Evolutionary conservation across 2,797 vertebrate species (phyloP).

Genomic region (Chiloscyllium punctatum): DNA sequence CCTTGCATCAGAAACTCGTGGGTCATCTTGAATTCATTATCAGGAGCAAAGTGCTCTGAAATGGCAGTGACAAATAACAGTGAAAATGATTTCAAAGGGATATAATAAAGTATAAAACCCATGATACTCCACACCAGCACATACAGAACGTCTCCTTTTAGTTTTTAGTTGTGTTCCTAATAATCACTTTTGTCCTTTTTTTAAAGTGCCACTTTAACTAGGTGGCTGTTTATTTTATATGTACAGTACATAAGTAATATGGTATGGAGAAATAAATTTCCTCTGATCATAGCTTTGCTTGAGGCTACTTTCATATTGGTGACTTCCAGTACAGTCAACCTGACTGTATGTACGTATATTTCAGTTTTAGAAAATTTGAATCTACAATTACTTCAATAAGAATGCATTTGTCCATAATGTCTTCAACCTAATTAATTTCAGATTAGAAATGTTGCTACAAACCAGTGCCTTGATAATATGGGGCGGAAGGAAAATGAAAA

Average conservation of each 20-base stretch:
- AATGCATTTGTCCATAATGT: not conserved
- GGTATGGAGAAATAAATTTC: not conserved
- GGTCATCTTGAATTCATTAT: not conserved
- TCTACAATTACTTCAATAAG: not conserved
- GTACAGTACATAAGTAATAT: not conserved
- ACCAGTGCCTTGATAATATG: conserved; percentile 99
- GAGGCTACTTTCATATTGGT: not conserved
- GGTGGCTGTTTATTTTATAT: not conserved
- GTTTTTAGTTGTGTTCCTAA: not conserved
- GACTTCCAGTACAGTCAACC: not conserved
- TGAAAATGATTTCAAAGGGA: not conserved
- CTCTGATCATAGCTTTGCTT: not conserved
- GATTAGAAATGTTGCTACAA: conserved; percentile 97
- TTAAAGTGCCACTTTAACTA: not conserved
- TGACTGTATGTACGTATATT: not conserved
- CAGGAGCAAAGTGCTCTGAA: not conserved
- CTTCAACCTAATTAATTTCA: conserved; percentile 46
- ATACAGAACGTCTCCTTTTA: not conserved
- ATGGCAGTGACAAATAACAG: not conserved
- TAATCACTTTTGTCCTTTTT: not conserved
- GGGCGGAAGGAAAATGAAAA: conserved; percentile 96
- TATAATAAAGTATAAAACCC: not conserved
- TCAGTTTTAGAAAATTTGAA: not conserved
- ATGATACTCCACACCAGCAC: too few species aligned
- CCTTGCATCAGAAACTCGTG: too few species aligned